phyloP scores from a whole-genome alignment of 2,797 vertebrate genomes.

The Notolabrus celidotus region DNA sequence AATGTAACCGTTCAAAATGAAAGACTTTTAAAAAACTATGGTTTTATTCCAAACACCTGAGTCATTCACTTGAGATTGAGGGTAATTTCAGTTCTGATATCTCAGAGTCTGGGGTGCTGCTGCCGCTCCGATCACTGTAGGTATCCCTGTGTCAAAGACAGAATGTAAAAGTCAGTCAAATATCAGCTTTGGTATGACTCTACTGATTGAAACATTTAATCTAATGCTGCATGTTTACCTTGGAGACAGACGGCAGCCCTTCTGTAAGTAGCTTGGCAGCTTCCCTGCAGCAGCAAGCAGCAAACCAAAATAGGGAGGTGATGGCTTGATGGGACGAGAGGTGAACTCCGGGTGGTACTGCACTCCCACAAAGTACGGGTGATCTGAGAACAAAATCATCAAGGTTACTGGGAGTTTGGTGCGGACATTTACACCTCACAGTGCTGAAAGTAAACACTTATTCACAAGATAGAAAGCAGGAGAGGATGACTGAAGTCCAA shows the following conservation, averaged over 20 bases:
- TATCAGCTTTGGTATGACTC: background rate
- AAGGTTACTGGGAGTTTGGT: background rate
- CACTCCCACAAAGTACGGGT: constrained; percentile 95
- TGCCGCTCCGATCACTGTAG: constrained; percentile 91
- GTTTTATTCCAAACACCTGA: no score
- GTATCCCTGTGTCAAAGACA: constrained; percentile 86
- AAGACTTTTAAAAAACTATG: no score
- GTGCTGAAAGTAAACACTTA: no score
- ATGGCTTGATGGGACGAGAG: constrained; percentile 96
- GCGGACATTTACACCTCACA: no score
- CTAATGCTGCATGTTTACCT: constrained; percentile 79
- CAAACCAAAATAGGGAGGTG: constrained; percentile 94
- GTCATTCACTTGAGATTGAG: constrained; percentile 83
- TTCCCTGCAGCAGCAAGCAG: constrained; percentile 92
- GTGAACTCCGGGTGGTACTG: constrained; percentile 98
- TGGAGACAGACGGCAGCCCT: constrained; percentile 94
- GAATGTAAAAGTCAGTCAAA: background rate
- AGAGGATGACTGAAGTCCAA: no score
- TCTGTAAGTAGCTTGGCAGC: constrained; percentile 91
- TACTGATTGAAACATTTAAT: fast-evolving
- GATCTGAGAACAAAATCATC: constrained; percentile 81
- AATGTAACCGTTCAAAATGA: no score
- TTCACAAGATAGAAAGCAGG: no score
- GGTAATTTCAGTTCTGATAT: constrained; percentile 91
- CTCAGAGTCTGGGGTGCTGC: constrained; percentile 92